Conservation (phyloP, 2,113 vertebrate genomes). For the Phocoena sinus region DNA sequence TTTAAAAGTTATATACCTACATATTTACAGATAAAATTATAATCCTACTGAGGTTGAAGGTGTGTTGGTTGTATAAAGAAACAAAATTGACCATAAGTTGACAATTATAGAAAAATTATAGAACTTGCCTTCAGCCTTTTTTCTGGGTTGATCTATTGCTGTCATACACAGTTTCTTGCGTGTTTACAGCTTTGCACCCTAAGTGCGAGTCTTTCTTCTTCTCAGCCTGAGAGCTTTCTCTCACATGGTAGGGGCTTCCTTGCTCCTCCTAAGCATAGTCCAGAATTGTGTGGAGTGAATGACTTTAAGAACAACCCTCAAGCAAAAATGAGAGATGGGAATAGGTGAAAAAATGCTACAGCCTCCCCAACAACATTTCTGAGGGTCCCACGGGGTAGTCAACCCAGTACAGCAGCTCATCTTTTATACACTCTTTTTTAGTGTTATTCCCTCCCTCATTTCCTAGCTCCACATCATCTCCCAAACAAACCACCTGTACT, state of each 20-base stretch:
- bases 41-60: not conserved
- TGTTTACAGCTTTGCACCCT: not conserved
- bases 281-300: not conserved
- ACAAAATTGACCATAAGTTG: not conserved
- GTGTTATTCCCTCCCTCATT: not conserved
- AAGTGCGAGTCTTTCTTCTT: not conserved
- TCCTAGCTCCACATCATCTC: not conserved
- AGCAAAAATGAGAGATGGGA: not conserved
- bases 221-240: not conserved
- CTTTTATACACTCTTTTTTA: not conserved
- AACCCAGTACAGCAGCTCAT: not conserved
- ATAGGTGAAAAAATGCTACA: not conserved
- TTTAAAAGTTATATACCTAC: not conserved
- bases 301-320: not conserved
- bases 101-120: not conserved
- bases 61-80: not conserved
- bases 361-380: not conserved
- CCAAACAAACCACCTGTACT: not conserved
- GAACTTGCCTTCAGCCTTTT: not conserved
- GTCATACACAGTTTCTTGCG: not conserved
- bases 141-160: not conserved
- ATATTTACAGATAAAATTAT: not conserved
- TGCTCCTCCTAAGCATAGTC: not conserved
- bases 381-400: not conserved
- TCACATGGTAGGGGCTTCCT: not conserved